Conservation (phyloP, 2,888 invertebrate species). For the Heteromurus nitidus region DNA sequence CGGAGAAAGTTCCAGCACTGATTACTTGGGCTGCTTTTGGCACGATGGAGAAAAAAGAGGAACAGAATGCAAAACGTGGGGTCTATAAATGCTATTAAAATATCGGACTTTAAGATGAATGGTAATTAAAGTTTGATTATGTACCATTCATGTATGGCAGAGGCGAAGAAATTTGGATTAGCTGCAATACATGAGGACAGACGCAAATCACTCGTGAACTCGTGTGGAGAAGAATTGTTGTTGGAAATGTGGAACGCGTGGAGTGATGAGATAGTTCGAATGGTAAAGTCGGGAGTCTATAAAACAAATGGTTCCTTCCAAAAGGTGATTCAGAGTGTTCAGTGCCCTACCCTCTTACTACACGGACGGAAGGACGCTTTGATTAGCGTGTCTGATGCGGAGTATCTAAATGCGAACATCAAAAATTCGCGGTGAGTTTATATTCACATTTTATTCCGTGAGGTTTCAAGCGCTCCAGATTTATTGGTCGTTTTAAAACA, state of each 20-base stretch:
- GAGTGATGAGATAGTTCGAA: constrained; percentile 78
- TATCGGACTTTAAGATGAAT: no score
- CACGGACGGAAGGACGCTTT: constrained; percentile 90
- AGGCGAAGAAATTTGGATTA: constrained; percentile 82
- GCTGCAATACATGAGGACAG: constrained; percentile 84
- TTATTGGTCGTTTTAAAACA: constrained; percentile 75
- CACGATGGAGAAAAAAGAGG: no score
- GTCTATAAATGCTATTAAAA: no score
- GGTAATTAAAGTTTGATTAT: not conserved
- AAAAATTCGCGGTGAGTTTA: constrained; percentile 79
- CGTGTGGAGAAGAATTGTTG: constrained; percentile 86
- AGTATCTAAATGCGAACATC: constrained; percentile 83
- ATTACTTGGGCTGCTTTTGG: constrained; percentile 73
- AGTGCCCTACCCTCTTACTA: constrained; percentile 86
- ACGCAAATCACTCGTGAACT: constrained; percentile 82
- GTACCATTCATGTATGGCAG: constrained; percentile 50
- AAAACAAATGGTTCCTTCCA: constrained; percentile 71
- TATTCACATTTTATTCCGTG: not conserved
- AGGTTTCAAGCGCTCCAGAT: not conserved
- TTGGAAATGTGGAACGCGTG: constrained; percentile 83
- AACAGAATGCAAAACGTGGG: no score
- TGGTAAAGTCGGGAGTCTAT: constrained; percentile 1
- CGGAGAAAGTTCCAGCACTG: constrained; percentile 75
- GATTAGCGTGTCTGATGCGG: constrained; percentile 84
- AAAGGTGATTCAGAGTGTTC: constrained; percentile 80